Percentiles rank a stretch among this genome's conserved stretches.
phyloP scores from a whole-genome alignment of 2,113 vertebrate species.

The Nycticryphes semicollaris region DNA sequence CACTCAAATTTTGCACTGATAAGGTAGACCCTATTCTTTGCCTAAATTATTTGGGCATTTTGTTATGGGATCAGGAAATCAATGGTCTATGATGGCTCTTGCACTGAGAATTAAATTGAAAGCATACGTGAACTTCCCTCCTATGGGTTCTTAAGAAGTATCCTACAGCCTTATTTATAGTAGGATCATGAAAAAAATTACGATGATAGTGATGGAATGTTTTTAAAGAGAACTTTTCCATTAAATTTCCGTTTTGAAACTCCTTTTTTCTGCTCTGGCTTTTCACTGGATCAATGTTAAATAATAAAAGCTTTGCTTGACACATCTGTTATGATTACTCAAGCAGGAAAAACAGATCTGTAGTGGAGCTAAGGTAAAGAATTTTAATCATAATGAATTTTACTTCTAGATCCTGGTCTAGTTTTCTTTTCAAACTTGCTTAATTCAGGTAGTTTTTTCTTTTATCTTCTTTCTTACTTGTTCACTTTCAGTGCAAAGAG shows the following conservation, averaged over 20 bases:
- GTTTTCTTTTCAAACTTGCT: not conserved
- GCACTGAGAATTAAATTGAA: not conserved
- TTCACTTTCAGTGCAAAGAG: not conserved
- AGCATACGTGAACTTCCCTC: not conserved
- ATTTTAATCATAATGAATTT: not conserved
- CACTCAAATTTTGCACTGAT: not conserved
- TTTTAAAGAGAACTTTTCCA: not conserved
- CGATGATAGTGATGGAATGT: accelerated
- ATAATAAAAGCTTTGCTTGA: not conserved
- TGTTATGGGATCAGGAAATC: not conserved
- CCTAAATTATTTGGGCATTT: not conserved
- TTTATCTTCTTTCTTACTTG: not conserved
- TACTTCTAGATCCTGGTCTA: not conserved
- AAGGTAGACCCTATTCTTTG: not conserved
- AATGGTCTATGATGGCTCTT: not conserved
- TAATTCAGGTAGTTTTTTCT: not conserved
- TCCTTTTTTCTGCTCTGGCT: not conserved
- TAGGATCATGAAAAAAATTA: not conserved
- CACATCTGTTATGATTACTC: not conserved
- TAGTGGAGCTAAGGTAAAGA: not conserved
- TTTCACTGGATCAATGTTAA: not conserved
- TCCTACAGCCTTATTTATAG: not conserved
- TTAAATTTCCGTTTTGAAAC: not conserved
- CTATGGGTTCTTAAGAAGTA: not conserved
- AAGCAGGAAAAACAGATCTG: not conserved